Evolutionary conservation across 2,888 invertebrate genomes (phyloP).

Genomic region (Heliconius charithonia): DNA sequence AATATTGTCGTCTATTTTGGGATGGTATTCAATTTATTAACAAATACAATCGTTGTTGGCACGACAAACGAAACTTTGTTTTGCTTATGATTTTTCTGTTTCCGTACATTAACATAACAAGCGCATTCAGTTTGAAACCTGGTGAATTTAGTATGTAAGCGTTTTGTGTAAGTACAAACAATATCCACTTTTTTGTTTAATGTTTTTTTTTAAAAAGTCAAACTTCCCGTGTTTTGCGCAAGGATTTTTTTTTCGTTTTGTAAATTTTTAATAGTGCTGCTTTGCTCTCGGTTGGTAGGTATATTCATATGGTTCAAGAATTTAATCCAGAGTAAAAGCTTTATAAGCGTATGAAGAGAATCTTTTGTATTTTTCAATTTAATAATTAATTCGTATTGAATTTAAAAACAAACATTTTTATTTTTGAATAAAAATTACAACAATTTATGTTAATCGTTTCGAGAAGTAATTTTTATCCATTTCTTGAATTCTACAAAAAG

Average conservation of each 20-base stretch:
- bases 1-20: background rate
- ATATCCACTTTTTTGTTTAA: conserved; percentile 45
- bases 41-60: background rate
- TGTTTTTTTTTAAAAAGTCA: conserved; percentile 69
- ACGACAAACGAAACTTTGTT: conserved; percentile 33
- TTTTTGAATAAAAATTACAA: too few relatives aligned
- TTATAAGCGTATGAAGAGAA: too few relatives aligned
- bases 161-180: conserved; percentile 39
- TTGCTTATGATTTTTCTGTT: conserved; percentile 33
- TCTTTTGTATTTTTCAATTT: background rate
- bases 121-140: conserved; percentile 28
- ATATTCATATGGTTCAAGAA: background rate
- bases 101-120: conserved; percentile 41
- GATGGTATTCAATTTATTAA: conserved; percentile 7
- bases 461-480: background rate
- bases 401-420: background rate
- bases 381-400: background rate
- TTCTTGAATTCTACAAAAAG: background rate
- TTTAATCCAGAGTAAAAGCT: too few relatives aligned
- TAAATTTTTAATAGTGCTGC: conserved; percentile 60
- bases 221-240: conserved; percentile 67
- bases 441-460: background rate
- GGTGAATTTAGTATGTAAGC: conserved; percentile 28
- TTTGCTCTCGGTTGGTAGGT: conserved; percentile 37
- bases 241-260: conserved; percentile 55